A percentile compares a stretch with the other conserved stretches of the same genome.
phyloP scores from a whole-genome alignment of 2,888 invertebrate species.

The Oscheius sp. region DNA sequence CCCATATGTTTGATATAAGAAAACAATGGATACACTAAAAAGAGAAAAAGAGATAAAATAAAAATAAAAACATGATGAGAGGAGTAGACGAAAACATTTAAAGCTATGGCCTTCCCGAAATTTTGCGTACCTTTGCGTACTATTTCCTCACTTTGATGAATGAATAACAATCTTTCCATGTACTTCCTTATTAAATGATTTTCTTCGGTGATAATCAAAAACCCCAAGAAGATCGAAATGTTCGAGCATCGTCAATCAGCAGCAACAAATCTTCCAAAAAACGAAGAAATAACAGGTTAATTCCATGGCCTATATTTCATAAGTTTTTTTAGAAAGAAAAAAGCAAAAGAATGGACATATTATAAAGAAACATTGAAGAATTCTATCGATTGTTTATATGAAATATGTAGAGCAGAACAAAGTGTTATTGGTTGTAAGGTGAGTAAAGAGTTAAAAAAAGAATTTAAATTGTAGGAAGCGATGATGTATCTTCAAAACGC shows the following conservation, averaged over 20 bases:
- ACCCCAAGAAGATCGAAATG: too few species aligned
- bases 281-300: constrained; percentile 15
- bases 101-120: too few species aligned
- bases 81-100: too few species aligned
- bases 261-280: constrained; percentile 22
- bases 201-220: too few species aligned
- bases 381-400: constrained; percentile 92
- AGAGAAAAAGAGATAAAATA: too few species aligned
- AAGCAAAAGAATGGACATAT: constrained; percentile 91
- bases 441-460: constrained; percentile 28
- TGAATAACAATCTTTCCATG: too few species aligned
- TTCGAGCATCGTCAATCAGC: constrained; percentile 10
- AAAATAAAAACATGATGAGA: too few species aligned
- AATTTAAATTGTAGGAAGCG: constrained; percentile 79
- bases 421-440: constrained; percentile 86
- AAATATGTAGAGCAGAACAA: constrained; percentile 92
- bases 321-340: constrained; percentile 43
- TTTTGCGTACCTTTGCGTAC: too few species aligned
- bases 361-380: constrained; percentile 91
- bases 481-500: constrained; percentile 92
- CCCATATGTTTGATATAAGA: too few species aligned
- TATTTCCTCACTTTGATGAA: too few species aligned
- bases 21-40: too few species aligned
- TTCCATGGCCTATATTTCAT: not conserved
- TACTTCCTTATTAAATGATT: too few species aligned